A percentile compares a stretch with the other conserved stretches of the same genome.
phyloP scores from a whole-genome alignment of 1,140 invertebrate species.

The Drosophila azteca region DNA sequence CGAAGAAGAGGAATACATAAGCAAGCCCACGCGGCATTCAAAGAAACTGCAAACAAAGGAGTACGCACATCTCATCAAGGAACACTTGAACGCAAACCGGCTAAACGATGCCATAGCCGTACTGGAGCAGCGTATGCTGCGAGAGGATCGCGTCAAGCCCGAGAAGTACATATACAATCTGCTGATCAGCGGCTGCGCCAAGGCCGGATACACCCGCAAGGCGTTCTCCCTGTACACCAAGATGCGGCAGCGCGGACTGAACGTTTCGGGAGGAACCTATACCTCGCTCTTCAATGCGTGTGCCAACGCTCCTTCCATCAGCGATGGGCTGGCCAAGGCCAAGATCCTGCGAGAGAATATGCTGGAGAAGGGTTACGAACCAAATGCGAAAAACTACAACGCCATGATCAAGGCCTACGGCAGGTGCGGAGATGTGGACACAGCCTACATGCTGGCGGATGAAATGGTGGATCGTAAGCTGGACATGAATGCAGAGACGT shows the following conservation, averaged over 20 bases:
- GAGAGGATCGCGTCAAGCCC: slow-evolving; percentile 91
- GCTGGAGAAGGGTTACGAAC: slow-evolving; percentile 87
- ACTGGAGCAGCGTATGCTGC: slow-evolving; percentile 89
- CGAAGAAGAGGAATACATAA: slow-evolving; percentile 85
- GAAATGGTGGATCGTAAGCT: slow-evolving; percentile 90
- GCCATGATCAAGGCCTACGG: slow-evolving; percentile 96
- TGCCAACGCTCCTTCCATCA: slow-evolving; percentile 89
- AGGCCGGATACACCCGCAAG: slow-evolving; percentile 92
- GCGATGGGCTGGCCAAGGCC: slow-evolving; percentile 88
- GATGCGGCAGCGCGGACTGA: slow-evolving; percentile 90
- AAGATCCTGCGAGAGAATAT: slow-evolving; percentile 88
- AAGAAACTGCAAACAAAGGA: slow-evolving; percentile 85
- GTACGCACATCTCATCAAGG: slow-evolving; percentile 89
- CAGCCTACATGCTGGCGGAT: slow-evolving; percentile 92
- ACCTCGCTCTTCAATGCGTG: slow-evolving; percentile 95
- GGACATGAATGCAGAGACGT: slow-evolving; percentile 88
- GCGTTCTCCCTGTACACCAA: slow-evolving; percentile 92
- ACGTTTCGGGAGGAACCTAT: slow-evolving; percentile 88
- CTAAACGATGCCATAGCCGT: slow-evolving; percentile 90
- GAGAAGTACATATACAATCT: slow-evolving; percentile 91
- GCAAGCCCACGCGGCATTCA: slow-evolving; percentile 81
- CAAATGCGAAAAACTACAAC: slow-evolving; percentile 92
- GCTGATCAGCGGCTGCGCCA: slow-evolving; percentile 91
- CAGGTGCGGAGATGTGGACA: slow-evolving; percentile 89
- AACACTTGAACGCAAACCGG: slow-evolving; percentile 86